Evolutionary conservation across 2,797 vertebrate species (phyloP).

Genomic region (Lacerta agilis): DNA sequence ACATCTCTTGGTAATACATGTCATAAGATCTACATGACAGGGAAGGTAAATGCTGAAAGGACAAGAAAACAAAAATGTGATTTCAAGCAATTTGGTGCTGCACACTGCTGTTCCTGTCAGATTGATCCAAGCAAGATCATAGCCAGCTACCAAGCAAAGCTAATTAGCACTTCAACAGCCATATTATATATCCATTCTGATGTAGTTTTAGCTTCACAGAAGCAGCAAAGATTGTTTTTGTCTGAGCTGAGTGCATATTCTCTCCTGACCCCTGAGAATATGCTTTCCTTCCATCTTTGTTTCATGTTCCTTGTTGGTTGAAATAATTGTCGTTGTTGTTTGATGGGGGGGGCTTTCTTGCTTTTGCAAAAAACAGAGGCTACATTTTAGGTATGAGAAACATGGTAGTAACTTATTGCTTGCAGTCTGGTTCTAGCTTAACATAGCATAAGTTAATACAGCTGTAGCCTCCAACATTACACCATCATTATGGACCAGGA

Average conservation of each 20-base stretch:
- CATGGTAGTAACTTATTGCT: neutral
- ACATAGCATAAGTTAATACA: neutral
- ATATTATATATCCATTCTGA: neutral
- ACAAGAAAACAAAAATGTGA: neutral
- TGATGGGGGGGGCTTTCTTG: neutral
- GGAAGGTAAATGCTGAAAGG: neutral
- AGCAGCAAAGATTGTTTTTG: constrained; percentile 2
- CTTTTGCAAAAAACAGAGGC: neutral
- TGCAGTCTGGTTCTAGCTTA: neutral
- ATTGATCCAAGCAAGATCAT: neutral
- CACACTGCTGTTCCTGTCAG: neutral
- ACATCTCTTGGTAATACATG: neutral
- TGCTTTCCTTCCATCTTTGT: neutral
- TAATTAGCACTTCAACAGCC: neutral
- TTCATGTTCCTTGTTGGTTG: neutral
- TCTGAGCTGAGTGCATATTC: neutral
- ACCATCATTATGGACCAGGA: neutral
- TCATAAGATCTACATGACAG: neutral
- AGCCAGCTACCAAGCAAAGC: neutral
- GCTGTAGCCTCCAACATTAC: neutral
- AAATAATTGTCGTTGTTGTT: neutral
- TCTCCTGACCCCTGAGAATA: neutral
- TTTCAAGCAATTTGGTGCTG: neutral
- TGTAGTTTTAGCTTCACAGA: neutral
- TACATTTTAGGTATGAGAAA: neutral